These are phyloP conservation scores for Perizoma affinitatum DNA, from an alignment of 2,888 invertebrate species.

Conservation along the genomic window DNA sequence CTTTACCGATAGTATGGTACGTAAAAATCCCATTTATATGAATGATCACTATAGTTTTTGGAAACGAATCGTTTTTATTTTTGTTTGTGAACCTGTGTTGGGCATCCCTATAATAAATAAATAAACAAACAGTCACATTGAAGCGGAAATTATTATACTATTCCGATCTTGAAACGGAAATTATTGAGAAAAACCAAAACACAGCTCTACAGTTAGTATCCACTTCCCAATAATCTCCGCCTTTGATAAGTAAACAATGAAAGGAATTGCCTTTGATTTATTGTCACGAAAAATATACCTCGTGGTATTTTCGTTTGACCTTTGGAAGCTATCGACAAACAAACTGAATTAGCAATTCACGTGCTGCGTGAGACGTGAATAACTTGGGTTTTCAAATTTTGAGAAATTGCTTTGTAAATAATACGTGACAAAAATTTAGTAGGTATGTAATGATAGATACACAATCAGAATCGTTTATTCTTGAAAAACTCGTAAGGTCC, in stretches of 20 bases:
- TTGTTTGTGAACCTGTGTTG: too few relatives aligned
- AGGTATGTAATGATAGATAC: too few relatives aligned
- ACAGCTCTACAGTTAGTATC: conserved; percentile 3
- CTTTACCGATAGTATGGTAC: too few relatives aligned
- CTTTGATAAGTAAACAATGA: conserved; percentile 22
- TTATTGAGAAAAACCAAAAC: conserved; percentile 13
- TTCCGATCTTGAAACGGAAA: too few relatives aligned
- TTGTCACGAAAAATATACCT: conserved; percentile 21
- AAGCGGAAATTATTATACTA: too few relatives aligned
- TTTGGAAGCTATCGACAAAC: conserved; percentile 19
- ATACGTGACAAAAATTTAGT: not conserved
- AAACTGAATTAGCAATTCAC: conserved; percentile 13
- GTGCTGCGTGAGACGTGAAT: conserved; percentile 17
- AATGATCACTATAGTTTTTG: too few relatives aligned
- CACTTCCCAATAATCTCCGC: conserved; percentile 17
- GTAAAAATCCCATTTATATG: too few relatives aligned
- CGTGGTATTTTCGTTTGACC: conserved; percentile 15
- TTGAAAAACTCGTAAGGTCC: too few relatives aligned
- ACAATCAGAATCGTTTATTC: too few relatives aligned
- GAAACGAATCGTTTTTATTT: too few relatives aligned
- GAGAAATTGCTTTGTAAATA: conserved; percentile 4
- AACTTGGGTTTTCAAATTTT: conserved; percentile 3
- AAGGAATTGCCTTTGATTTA: conserved; percentile 29
- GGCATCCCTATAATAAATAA: too few relatives aligned
- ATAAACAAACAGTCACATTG: too few relatives aligned